Evolutionary conservation across 2,888 invertebrate species (phyloP).

Genomic region (Cephus pygmeus): DNA sequence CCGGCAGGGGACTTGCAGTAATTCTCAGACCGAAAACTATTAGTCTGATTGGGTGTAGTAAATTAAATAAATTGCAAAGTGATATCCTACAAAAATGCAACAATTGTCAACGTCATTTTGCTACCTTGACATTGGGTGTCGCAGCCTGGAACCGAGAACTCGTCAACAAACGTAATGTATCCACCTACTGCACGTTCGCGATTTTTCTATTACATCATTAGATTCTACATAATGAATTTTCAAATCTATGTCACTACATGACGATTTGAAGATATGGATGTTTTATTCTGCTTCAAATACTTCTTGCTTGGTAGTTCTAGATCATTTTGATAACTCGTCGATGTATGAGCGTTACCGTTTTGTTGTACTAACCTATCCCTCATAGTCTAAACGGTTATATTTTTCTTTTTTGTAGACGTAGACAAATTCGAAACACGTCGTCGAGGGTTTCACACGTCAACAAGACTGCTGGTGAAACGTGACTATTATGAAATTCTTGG

Average conservation of each 20-base stretch:
- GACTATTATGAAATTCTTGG: conserved; percentile 96
- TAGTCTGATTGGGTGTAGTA: conserved; percentile 54
- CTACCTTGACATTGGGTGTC: conserved; percentile 45
- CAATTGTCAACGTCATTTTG: conserved; percentile 44
- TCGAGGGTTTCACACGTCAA: conserved; percentile 72
- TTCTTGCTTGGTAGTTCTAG: background rate
- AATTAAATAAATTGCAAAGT: conserved; percentile 45
- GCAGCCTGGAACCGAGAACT: conserved; percentile 42
- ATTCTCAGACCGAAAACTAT: conserved; percentile 60
- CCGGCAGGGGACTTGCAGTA: conserved; percentile 62
- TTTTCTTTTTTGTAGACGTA: conserved; percentile 53
- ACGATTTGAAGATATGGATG: background rate
- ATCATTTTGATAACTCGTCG: background rate
- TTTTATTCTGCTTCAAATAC: background rate
- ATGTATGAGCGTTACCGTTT: background rate
- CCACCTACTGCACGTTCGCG: background rate
- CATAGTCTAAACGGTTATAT: background rate
- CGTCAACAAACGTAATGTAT: conserved; percentile 53
- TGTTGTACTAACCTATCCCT: conserved; percentile 13
- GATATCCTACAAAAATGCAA: conserved; percentile 41
- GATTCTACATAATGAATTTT: background rate
- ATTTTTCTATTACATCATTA: conserved; percentile 6
- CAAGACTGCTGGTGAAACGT: conserved; percentile 68
- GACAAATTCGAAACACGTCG: conserved; percentile 34
- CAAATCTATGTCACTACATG: background rate